These are phyloP conservation scores for Amphipyra berbera DNA, from an alignment of 2,888 invertebrate species.

Conservation along the genomic window DNA sequence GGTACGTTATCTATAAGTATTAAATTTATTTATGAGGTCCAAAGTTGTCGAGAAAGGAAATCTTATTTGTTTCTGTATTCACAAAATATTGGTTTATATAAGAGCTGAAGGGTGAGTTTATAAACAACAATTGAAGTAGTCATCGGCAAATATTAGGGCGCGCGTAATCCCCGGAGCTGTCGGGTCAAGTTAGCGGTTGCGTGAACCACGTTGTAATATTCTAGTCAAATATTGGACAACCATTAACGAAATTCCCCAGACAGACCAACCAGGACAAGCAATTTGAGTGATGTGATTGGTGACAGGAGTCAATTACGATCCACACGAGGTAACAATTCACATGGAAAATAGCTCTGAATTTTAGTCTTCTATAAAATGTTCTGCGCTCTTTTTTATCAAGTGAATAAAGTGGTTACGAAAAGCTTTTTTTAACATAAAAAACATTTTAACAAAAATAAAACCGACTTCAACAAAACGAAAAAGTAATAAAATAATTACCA, in stretches of 20 bases:
- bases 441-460: no score
- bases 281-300: conserved; percentile 15
- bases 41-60: conserved; percentile 22
- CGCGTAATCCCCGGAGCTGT: conserved; percentile 23
- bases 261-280: conserved; percentile 11
- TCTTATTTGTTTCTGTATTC: conserved; percentile 24
- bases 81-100: conserved; percentile 27
- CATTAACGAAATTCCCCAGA: conserved; percentile 37
- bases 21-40: conserved; percentile 43
- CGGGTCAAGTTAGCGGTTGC: conserved; percentile 32
- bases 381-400: neutral
- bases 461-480: no score
- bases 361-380: neutral
- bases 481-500: no score
- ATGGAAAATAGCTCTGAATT: conserved; percentile 27
- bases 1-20: conserved; percentile 23
- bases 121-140: conserved; percentile 40
- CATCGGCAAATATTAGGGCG: conserved; percentile 40
- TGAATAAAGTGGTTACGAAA: neutral
- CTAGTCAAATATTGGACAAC: conserved; percentile 43
- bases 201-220: conserved; percentile 44
- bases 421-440: neutral
- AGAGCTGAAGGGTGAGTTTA: conserved; percentile 2
- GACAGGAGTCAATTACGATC: conserved; percentile 33
- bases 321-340: conserved; percentile 20